These are phyloP conservation scores for Sclerurus mexicanus DNA, from an alignment of 2,113 vertebrate species.

Conservation along the genomic window DNA sequence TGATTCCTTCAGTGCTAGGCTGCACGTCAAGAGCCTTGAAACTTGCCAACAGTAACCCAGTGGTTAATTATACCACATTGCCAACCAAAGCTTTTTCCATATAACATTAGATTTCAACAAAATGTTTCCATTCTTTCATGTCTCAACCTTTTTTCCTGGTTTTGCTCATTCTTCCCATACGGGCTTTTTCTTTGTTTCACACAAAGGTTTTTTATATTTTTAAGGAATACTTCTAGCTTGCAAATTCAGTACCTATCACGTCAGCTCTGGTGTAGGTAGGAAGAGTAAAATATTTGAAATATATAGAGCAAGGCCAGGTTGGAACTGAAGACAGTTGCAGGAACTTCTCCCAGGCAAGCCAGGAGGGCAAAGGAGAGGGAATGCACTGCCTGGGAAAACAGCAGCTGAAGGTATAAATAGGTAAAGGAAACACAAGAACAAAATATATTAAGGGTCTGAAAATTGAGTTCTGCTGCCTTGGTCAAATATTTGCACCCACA, in stretches of 20 bases:
- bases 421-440: neutral
- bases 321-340: neutral
- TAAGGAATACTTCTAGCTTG: neutral
- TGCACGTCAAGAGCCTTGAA: constrained; percentile 24
- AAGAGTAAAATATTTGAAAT: neutral
- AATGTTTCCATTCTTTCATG: constrained; percentile 47
- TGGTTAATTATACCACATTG: constrained; percentile 25
- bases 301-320: neutral
- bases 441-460: neutral
- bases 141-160: neutral
- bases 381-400: neutral
- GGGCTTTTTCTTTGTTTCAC: neutral
- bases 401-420: neutral
- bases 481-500: neutral
- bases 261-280: neutral
- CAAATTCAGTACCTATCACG: neutral
- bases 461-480: neutral
- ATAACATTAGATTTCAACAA: neutral
- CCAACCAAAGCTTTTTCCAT: constrained; percentile 52
- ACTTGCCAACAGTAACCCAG: constrained; percentile 22
- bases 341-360: neutral
- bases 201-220: neutral
- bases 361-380: neutral
- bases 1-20: neutral
- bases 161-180: neutral